A percentile compares a stretch with the other conserved stretches of the same genome.
These are phyloP conservation scores for Enteromius mattozi DNA, from an alignment of 2,797 vertebrate genomes.

Conservation along the genomic window DNA sequence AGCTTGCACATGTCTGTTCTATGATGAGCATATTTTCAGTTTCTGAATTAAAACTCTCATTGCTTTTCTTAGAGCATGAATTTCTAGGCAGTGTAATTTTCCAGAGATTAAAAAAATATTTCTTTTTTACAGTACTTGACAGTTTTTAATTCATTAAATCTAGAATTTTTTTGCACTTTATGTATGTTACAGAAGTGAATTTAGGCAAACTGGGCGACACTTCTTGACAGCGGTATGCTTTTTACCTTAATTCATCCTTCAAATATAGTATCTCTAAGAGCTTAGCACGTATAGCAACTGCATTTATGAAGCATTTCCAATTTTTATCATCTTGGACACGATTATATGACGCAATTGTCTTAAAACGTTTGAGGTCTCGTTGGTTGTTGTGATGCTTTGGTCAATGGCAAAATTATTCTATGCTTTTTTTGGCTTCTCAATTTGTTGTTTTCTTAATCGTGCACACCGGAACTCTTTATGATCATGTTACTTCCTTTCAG, in stretches of 20 bases:
- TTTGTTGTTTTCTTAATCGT: conserved; percentile 15
- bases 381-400: background rate
- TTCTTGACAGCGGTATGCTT: background rate
- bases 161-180: background rate
- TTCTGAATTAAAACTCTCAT: background rate
- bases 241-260: background rate
- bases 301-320: background rate
- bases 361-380: background rate
- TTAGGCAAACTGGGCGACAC: background rate
- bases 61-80: background rate
- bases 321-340: background rate
- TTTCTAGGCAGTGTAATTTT: background rate
- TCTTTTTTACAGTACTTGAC: too few relatives aligned
- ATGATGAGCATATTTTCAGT: background rate
- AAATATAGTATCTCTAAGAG: background rate
- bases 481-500: background rate
- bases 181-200: background rate
- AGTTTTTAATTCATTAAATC: background rate
- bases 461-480: conserved; percentile 17
- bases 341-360: background rate
- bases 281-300: background rate
- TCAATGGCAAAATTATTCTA: background rate
- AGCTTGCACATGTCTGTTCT: background rate
- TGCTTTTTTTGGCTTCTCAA: background rate
- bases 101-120: background rate